A percentile compares a stretch with the other conserved stretches of the same genome.
These are phyloP conservation scores for Forbesichthys agassizii DNA, from an alignment of 2,113 vertebrate species.

Conservation along the genomic window DNA sequence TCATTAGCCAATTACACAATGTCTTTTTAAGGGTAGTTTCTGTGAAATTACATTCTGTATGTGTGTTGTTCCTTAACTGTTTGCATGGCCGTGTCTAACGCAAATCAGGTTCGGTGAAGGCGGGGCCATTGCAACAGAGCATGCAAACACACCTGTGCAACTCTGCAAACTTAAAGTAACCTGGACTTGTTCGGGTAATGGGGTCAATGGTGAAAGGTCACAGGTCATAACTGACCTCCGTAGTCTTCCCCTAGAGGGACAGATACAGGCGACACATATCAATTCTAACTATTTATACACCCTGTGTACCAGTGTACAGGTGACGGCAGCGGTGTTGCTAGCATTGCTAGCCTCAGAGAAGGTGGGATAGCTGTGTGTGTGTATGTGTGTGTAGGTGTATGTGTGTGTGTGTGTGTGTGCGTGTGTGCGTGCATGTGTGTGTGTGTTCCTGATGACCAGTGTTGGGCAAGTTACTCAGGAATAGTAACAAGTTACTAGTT, in stretches of 20 bases:
- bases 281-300: slow-evolving; percentile 47
- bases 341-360: slow-evolving; percentile 26
- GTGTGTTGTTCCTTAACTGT: slow-evolving; percentile 12
- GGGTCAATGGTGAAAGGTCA: slow-evolving; percentile 45
- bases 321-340: slow-evolving; percentile 3
- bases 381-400: slow-evolving; percentile 54
- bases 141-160: slow-evolving; percentile 25
- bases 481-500: no score
- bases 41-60: slow-evolving; percentile 1
- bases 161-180: slow-evolving; percentile 48
- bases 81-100: neutral
- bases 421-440: slow-evolving; percentile 20
- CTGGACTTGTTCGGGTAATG: slow-evolving; percentile 30
- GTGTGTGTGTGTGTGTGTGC: slow-evolving; percentile 24
- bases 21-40: no score
- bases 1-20: no score
- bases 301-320: slow-evolving; percentile 25
- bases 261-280: slow-evolving; percentile 36
- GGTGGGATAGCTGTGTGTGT: slow-evolving; percentile 25
- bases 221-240: slow-evolving; percentile 21
- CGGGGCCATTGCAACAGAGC: slow-evolving; percentile 11
- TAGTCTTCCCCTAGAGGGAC: slow-evolving; percentile 22
- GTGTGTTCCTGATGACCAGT: neutral
- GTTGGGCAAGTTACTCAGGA: no score
- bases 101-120: slow-evolving; percentile 49